These are phyloP conservation scores for Merops nubicus DNA, from an alignment of 2,113 vertebrate genomes.

Conservation along the genomic window DNA sequence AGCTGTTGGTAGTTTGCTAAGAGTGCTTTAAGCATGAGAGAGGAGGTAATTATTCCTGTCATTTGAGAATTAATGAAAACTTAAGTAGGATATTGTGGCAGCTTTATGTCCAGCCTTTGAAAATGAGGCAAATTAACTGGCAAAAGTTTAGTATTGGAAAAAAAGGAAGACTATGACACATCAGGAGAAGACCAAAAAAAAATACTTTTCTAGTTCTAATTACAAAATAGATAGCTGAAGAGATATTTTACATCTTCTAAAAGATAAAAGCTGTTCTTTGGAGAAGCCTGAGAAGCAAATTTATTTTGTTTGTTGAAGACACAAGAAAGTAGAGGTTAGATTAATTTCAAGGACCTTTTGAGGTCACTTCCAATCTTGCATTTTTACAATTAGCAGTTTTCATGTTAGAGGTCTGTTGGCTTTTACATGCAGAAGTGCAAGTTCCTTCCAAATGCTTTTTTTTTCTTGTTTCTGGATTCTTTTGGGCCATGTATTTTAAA, in stretches of 20 bases:
- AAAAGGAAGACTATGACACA: neutral
- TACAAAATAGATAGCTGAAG: neutral
- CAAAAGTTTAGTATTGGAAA: neutral
- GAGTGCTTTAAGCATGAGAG: neutral
- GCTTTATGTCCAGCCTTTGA: neutral
- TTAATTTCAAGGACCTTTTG: neutral
- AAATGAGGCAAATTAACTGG: neutral
- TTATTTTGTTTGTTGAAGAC: neutral
- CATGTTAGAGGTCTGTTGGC: neutral
- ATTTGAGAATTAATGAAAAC: neutral
- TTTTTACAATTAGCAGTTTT: neutral
- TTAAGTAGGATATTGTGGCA: neutral
- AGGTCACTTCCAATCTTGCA: neutral
- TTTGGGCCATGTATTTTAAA: neutral
- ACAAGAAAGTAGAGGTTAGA: neutral
- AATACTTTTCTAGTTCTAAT: neutral
- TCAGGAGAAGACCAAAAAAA: neutral
- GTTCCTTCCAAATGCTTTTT: neutral
- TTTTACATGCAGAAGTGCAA: neutral
- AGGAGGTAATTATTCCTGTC: neutral
- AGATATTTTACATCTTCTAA: neutral
- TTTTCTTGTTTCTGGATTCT: neutral
- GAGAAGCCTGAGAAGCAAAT: fast-evolving
- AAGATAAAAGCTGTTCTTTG: neutral
- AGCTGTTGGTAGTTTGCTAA: neutral